Evolutionary conservation across 1,140 invertebrate genomes (phyloP).

Genomic region (Nasonia giraulti): DNA sequence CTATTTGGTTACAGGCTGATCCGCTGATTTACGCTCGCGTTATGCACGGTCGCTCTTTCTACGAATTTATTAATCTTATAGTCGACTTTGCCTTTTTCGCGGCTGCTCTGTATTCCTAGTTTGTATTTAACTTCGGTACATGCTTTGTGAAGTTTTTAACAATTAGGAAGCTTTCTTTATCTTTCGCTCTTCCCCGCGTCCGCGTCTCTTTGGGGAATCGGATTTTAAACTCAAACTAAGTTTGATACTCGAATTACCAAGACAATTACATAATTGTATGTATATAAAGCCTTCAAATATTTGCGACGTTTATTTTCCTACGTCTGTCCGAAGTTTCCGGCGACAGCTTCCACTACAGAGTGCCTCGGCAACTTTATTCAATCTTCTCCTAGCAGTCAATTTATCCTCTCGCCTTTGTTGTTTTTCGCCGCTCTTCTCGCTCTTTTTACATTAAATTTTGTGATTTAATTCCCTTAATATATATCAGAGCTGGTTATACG

Average conservation of each 20-base stretch:
- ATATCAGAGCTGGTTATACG: too few species aligned
- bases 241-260: conserved; percentile 35
- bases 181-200: not conserved
- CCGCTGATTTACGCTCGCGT: not conserved
- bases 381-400: not conserved
- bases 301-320: conserved; percentile 26
- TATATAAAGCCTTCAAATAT: conserved; percentile 35
- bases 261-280: conserved; percentile 41
- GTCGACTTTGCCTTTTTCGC: not conserved
- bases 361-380: conserved; percentile 1
- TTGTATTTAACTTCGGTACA: too few species aligned
- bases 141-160: too few species aligned
- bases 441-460: not conserved
- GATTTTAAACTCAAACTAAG: conserved; percentile 40
- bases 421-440: not conserved
- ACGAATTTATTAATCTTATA: too few species aligned
- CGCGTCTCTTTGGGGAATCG: conserved; percentile 2
- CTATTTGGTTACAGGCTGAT: not conserved
- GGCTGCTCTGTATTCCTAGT: not conserved
- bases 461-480: too few species aligned
- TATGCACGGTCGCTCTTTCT: too few species aligned
- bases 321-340: conserved; percentile 10
- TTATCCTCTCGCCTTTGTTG: not conserved
- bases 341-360: not conserved
- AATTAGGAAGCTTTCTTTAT: too few species aligned